These are phyloP conservation scores for Alligator mississippiensis DNA, from an alignment of 2,113 vertebrate genomes.

Conservation along the genomic window DNA sequence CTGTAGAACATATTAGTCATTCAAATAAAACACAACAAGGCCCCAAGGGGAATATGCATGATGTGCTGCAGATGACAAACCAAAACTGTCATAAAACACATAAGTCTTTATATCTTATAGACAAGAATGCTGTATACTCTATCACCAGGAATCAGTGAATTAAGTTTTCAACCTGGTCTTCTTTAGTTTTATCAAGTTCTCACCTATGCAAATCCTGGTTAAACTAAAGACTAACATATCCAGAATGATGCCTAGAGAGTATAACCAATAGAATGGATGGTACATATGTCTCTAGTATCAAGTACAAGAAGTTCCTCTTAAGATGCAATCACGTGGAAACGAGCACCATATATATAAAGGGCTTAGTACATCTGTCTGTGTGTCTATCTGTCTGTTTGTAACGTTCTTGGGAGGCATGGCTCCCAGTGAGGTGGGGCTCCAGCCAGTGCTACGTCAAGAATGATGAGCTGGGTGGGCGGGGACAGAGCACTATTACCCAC, in stretches of 20 bases:
- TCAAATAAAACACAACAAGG: background rate
- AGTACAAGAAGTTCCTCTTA: constrained; percentile 91
- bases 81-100: background rate
- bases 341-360: background rate
- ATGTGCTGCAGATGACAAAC: background rate
- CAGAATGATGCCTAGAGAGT: constrained; percentile 94
- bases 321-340: constrained; percentile 81
- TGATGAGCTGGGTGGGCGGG: too few species aligned
- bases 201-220: constrained; percentile 92
- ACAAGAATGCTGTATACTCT: fast-evolving
- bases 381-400: too few species aligned
- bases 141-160: background rate
- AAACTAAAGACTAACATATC: constrained; percentile 92
- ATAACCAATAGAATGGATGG: constrained; percentile 91
- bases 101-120: background rate
- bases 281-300: constrained; percentile 91
- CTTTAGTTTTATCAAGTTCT: background rate
- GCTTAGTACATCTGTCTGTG: too few species aligned
- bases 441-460: too few species aligned
- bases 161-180: background rate
- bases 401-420: too few species aligned
- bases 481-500: too few species aligned
- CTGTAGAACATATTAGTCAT: background rate
- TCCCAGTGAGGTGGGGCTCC: too few species aligned
- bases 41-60: background rate